A percentile compares a stretch with the other conserved stretches of the same genome.
These are phyloP conservation scores for Euzetes globulus DNA, from an alignment of 2,888 invertebrate genomes.

Conservation along the genomic window DNA sequence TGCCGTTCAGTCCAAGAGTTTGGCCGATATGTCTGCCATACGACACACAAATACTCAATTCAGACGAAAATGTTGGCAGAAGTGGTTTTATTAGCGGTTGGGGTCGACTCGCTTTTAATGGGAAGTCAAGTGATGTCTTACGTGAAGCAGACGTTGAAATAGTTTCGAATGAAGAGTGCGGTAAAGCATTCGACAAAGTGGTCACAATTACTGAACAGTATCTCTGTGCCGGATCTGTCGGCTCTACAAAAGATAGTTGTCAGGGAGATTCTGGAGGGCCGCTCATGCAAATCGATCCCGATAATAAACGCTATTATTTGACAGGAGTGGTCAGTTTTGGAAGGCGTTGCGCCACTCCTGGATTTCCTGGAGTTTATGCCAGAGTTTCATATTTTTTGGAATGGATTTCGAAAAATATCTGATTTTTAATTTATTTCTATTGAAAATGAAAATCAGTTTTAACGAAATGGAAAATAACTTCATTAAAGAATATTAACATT, in stretches of 20 bases:
- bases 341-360: slow-evolving; percentile 38
- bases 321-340: slow-evolving; percentile 41
- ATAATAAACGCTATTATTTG: slow-evolving; percentile 36
- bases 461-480: too few relatives aligned
- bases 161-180: slow-evolving; percentile 36
- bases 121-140: slow-evolving; percentile 38
- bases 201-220: slow-evolving; percentile 37
- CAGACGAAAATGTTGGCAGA: slow-evolving; percentile 34
- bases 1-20: slow-evolving; percentile 36
- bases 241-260: slow-evolving; percentile 40
- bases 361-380: slow-evolving; percentile 41
- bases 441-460: too few relatives aligned
- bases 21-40: slow-evolving; percentile 40
- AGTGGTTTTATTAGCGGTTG: slow-evolving; percentile 61
- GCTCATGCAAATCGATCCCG: slow-evolving; percentile 37
- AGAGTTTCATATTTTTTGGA: slow-evolving; percentile 38
- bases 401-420: slow-evolving; percentile 38
- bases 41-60: slow-evolving; percentile 34
- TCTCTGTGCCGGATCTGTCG: slow-evolving; percentile 40
- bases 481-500: too few relatives aligned
- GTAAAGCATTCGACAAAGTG: slow-evolving; percentile 37
- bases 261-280: slow-evolving; percentile 42
- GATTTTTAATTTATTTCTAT: background rate
- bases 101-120: slow-evolving; percentile 52
- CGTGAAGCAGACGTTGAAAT: slow-evolving; percentile 38